Percentiles rank a stretch among this genome's conserved stretches.
phyloP scores from a whole-genome alignment of 2,888 invertebrate genomes.

The Zeuzera pyrina region DNA sequence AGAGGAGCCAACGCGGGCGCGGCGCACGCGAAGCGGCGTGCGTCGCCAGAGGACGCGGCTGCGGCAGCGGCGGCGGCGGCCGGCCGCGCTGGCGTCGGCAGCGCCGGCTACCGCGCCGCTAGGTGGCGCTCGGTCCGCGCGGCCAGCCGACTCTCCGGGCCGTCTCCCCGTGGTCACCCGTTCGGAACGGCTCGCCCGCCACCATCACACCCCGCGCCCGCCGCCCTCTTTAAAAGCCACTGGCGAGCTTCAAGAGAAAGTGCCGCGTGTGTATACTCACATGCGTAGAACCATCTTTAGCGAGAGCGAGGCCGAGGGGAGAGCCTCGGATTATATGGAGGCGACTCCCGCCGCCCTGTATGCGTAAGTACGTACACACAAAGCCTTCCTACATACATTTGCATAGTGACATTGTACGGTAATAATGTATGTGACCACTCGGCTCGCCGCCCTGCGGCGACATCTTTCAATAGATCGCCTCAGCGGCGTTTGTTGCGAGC shows the following conservation, averaged over 20 bases:
- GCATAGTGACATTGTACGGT: conserved; percentile 72
- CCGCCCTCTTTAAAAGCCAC: conserved; percentile 73
- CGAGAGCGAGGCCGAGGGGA: conserved; percentile 43
- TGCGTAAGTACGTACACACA: conserved; percentile 71
- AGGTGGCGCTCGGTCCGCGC: conserved; percentile 36
- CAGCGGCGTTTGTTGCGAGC: conserved; percentile 24
- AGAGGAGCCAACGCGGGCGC: conserved; percentile 13
- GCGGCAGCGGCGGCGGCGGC: conserved; percentile 14
- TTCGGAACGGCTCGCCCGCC: conserved; percentile 52
- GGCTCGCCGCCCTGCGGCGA: conserved; percentile 50
- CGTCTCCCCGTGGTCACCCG: conserved; percentile 74
- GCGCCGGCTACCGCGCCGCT: conserved; percentile 15
- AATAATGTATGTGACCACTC: conserved; percentile 72
- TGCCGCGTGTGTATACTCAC: conserved; percentile 71
- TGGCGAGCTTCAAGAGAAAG: conserved; percentile 76
- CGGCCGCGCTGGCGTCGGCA: conserved; percentile 12
- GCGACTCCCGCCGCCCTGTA: conserved; percentile 53
- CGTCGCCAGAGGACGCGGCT: conserved; percentile 1
- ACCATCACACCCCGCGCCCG: conserved; percentile 34
- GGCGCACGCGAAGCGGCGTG: conserved; percentile 4
- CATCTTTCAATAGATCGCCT: conserved; percentile 59
- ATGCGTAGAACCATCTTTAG: conserved; percentile 68
- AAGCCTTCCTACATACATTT: conserved; percentile 70
- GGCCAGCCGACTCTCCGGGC: conserved; percentile 36
- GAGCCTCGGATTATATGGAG: conserved; percentile 64